Evolutionary conservation across 2,888 invertebrate species (phyloP).

Genomic region (Lutraria lutraria): DNA sequence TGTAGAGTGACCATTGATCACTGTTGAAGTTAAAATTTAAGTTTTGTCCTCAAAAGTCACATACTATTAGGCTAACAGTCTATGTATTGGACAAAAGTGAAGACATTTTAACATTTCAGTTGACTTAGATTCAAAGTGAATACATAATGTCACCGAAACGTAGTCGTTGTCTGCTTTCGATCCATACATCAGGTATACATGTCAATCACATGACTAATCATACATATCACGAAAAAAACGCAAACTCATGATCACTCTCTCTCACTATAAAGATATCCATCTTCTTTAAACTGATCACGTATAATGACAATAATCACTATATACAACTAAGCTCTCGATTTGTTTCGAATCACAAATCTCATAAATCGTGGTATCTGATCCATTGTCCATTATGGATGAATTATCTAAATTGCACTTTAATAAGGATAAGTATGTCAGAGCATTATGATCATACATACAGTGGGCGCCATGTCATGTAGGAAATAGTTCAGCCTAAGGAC

Average conservation of each 20-base stretch:
- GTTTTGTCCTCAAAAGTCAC: no score
- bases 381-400: not conserved
- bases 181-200: not conserved
- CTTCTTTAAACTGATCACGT: not conserved
- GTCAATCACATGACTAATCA: not conserved
- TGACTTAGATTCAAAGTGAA: not conserved
- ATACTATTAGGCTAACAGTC: no score
- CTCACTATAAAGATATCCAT: not conserved
- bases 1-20: no score
- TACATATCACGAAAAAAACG: not conserved
- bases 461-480: not conserved
- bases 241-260: not conserved
- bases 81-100: no score
- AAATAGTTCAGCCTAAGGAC: not conserved
- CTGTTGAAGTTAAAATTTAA: no score
- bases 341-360: not conserved
- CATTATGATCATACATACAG: not conserved
- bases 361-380: not conserved
- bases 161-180: not conserved
- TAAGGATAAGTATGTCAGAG: not conserved
- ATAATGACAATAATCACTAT: not conserved
- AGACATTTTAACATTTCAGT: no score
- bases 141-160: not conserved
- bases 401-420: not conserved
- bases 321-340: not conserved